Evolutionary conservation across 2,113 vertebrate genomes (phyloP), one percentile per base, ranked within the genome.

Genomic region (Pandion haliaetus): DNA sequence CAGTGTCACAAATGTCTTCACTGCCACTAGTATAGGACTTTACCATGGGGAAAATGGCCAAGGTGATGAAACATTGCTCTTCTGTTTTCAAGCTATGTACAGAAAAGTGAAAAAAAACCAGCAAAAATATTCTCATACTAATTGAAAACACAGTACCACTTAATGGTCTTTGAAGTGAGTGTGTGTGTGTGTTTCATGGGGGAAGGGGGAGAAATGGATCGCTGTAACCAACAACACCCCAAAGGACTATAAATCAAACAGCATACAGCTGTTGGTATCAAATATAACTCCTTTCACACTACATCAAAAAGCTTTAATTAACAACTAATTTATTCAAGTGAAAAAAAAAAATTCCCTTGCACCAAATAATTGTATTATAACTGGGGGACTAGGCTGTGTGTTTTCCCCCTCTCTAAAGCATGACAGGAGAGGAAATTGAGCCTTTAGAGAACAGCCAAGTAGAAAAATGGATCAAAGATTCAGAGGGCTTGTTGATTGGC

Each of bases 281-380:
- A 97, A 94, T 83, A 94, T 34, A 92, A 79, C 86, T 91, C 79
- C 62, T 86, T 93, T 93, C 1, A 5, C 61, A 96, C 85, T 92
- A 97, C 96, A 98, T 98, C 93, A 97, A 98, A 98, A 97, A 97
- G 62, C 95, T 97, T 96, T 97, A 93, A 98, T 98, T 98, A 98
- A 97, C 97, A 98, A 96, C 84, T 94, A 96, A 98, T 97, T 98
- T 97, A 97, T 97, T 86, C 95, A 91, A 93, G 71, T 85, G 40
- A 92, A 96, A 96, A 95, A 86, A 86, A 95, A 86, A 93, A 92
- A 74, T 42, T 89, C 36, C 78, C 81, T 81, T 80, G 88, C 88
- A 86, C 54, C 67, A 95, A 94, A 95, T 96, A 96, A 96, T 80
- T 92, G 44, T 81, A 94, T 95, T 96, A 88, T 90, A 96, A 98